A percentile compares a stretch with the other conserved stretches of the same genome.
Evolutionary conservation across 2,113 vertebrate species (phyloP).

Genomic region (Parotia lawesii): DNA sequence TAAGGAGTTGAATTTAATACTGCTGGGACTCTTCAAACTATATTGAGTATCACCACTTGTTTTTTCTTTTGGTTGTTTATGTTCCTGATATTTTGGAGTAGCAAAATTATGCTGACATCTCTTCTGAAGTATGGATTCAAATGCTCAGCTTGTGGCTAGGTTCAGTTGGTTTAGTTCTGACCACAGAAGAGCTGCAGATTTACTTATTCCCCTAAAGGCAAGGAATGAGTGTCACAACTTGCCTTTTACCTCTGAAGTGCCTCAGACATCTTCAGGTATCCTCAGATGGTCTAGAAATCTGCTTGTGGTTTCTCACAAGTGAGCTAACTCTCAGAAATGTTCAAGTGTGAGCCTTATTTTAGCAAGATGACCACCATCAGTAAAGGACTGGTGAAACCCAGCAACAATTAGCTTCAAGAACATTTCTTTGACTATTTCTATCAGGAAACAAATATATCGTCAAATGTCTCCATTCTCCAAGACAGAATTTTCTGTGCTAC

Average conservation of each 20-base stretch:
- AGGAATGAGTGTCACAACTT: background rate
- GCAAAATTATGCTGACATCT: background rate
- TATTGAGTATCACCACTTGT: no score
- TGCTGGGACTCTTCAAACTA: background rate
- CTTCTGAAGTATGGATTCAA: background rate
- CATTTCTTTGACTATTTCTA: background rate
- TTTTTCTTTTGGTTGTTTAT: background rate
- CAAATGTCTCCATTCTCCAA: background rate
- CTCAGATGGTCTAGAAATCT: background rate
- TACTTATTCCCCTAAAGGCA: background rate
- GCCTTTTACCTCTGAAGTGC: background rate
- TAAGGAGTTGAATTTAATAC: background rate
- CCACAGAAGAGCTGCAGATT: background rate
- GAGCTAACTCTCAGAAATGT: background rate
- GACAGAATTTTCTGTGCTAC: background rate
- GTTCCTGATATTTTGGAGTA: background rate
- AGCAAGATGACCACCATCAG: background rate
- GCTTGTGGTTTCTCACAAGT: background rate
- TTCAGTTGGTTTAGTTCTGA: background rate
- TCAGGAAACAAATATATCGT: background rate
- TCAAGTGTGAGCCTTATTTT: background rate
- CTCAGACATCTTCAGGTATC: background rate
- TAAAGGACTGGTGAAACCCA: background rate
- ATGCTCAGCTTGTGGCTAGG: background rate
- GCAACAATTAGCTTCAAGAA: background rate